Base-by-base conservation (phyloP, 2,113 vertebrate species). In the Malurus cyaneus region DNA sequence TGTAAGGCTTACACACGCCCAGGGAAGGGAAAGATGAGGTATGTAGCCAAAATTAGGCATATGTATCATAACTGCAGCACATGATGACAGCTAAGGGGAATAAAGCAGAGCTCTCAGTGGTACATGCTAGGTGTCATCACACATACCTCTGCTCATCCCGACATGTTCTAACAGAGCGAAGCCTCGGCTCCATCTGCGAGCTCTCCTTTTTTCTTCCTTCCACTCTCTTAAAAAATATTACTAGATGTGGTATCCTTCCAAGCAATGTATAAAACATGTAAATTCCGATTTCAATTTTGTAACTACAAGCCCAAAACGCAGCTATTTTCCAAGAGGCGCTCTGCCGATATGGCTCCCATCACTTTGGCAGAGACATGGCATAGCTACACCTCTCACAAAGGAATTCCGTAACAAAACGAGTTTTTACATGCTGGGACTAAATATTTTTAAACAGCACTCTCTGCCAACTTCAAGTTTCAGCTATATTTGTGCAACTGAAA, bases 371-470 rank as follows among this genome's bases (percentile, higher is more conserved):
- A 89, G 94, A 83, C 77, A 50, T 92, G 97, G 93, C 88, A 95
- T 34, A 95, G 91, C 86, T 97, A 52, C 94, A 91, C 94, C 95
- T 97, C 96, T 97, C 96, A 96, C 91, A 97, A 97, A 97, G 96
- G 93, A 97, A 97, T 97, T 96, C 95, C 60, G 61, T 92, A 97
- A 97, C 95, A 97, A 94, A 96, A 97, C 71, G 42, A 98, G 97
- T 97, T 96, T 96, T 97, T 95, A 97, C 97, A 97, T 95, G 98
- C 95, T 94, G 73, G 92, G 96, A 97, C 92, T 89, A 91, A 98
- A 95, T 97, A 98, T 97, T 96, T 97, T 96, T 95, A 96, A 97
- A 95, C 74, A 96, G 95, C 46, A 23, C 54, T 89, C 94, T 83
- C 84, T 97, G 96, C 97, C 79, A 91, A 94, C 62, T 97, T 79